Evolutionary conservation across 2,797 vertebrate genomes (phyloP), one percentile per base, ranked within the genome.

Genomic region (Eulemur coronatus): DNA sequence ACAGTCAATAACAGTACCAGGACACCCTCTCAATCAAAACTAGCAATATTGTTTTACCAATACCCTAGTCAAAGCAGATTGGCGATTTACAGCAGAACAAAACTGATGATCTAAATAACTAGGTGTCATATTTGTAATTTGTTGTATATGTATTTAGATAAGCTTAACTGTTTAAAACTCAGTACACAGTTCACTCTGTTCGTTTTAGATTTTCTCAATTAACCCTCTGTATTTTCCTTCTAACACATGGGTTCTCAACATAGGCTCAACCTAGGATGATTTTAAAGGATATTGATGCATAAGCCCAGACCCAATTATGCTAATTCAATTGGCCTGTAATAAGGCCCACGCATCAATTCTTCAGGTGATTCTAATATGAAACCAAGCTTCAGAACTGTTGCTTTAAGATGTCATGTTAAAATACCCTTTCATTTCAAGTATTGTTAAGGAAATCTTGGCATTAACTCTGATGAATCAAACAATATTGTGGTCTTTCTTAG

Each of bases 91-190:
- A 93, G 38, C 35, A 79, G 33, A 79, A 79, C 14, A 89, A 93
- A 95, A 85, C 17, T n/a, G 38, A 73, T 73, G 43, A 72, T 26
- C 0, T 65, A 78, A 24, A 26, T 78, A 46, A 61, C 30, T 30
- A 75, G 48, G 28, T 72, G 9, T 65, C 67, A 48, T 17, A 63
- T 33, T 55, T n/a, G 4, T 79, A 46, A 59, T 59, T 69, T 87
- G n/a, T 69, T 75, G 28, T 70, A 63, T 72, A 55, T 26, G 4
- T 73, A 86, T 50, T 75, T 76, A 82, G 17, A 76, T 63, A 65
- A 13, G 43, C n/a, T 48, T 84, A 88, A 65, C 55, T 65, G 84
- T 76, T 96, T 75, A 84, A 92, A 87, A 92, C 38, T 41, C 33
- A 65, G 46, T 59, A 67, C 38, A 80, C 43, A 95, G 41, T 80